Base-by-base conservation (phyloP, 2,888 invertebrate species). In the Malachius bipustulatus region DNA sequence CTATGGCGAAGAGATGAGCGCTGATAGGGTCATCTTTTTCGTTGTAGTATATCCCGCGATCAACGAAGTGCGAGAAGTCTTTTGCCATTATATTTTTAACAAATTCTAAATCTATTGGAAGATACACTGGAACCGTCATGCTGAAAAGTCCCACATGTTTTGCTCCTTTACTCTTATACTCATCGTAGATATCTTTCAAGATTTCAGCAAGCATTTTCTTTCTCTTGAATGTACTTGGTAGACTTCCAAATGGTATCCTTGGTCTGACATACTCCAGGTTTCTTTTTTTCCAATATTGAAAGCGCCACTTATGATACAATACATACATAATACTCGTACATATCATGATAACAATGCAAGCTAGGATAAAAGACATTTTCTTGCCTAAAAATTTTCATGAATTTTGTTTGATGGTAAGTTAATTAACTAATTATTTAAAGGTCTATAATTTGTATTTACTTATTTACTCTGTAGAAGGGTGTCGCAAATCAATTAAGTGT, bases 21-120 rank as follows among this genome's bases (percentile, higher is more conserved):
- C 40, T 40, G 29, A 42, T 36, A 2, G 42, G 42, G 27, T 42
- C 42, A 4, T 3, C 24, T 19, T 37, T 14, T 36, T 42, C 42
- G 32, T 42, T 33, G 11, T 13, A 27, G 27, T 41, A 43, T 2
- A 37, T n/a, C 13, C 43, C 39, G 6, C 37, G 36, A 19, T 43
- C 39, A 15, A 32, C 31, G 15, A 41, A 43, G 29, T 41, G 14
- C 14, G 38, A 31, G 15, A 43, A 43, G 16, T 43, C 43, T 32
- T 37, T 41, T 2, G 27, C 16, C 35, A 43, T 14, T 4, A 43
- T 35, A 14, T 41, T 43, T 19, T 39, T 41, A 3, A 43, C 11
- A 2, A 32, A 30, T 14, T 43, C 40, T 16, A 41, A 24, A 19
- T 39, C 35, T 9, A 34, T 15, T 9, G 29, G n/a, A 3, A 40